Evolutionary conservation across 2,888 invertebrate species (phyloP), one percentile per base, ranked within the genome.

Genomic region (Orgyia antiqua): DNA sequence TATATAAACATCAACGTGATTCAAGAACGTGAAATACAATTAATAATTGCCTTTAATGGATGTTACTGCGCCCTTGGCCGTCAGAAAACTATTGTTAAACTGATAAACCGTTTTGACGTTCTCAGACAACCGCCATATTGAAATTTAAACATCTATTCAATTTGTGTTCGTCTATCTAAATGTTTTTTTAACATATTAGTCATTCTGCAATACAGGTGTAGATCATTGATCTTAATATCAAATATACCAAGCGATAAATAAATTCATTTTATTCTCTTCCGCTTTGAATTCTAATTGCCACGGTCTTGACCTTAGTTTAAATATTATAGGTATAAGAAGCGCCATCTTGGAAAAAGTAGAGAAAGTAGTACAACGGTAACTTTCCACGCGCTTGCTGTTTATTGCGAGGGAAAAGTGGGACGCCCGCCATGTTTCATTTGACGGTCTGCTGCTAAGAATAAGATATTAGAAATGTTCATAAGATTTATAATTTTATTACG

Each of bases 331-430:
- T n/a, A 66, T 66, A 68, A 64, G 58, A 62, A 54, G 67, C 57
- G 79, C 82, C 83, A 82, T 84, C 69, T 84, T 83, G 76, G 79
- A 79, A 86, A 84, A 82, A 83, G 83, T 74, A 74, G 86, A 83
- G 86, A 86, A 86, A 86, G 86, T 84, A 86, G 86, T 82, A 73
- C 84, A 74, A 64, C 66, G 67, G 82, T 80, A 84, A 86, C 86
- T 86, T 86, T 86, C 86, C 84, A 84, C 75, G 73, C 75, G 68
- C 63, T 66, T 58, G 65, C 60, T 65, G 72, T 67, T 71, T 71
- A 68, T 65, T 74, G 75, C 74, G 73, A 73, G 78, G 79, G 76
- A 84, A 82, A 84, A 82, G 86, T 86, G 65, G 83, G 84, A 62
- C 84, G 68, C 31, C 63, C 56, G 82, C 79, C 82, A 80, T 80